Conservation (phyloP, 2,888 invertebrate species). For the Xylophagus ater region DNA sequence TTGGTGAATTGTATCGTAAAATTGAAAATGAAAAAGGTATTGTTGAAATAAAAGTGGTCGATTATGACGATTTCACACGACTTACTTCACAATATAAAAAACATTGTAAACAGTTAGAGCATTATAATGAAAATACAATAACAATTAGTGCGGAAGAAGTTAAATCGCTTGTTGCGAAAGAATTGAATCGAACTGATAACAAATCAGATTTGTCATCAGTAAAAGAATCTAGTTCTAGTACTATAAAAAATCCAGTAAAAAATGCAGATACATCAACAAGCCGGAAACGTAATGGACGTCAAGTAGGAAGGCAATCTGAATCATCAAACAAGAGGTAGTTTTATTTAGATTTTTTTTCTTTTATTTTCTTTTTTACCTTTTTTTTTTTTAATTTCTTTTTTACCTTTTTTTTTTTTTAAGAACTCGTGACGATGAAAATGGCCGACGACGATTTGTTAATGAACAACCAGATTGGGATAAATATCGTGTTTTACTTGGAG, state of each 20-base stretch:
- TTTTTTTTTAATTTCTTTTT: not conserved
- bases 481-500: slow-evolving; percentile 8
- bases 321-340: too few species aligned
- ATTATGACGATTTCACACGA: slow-evolving; percentile 12
- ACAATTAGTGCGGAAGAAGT: slow-evolving; percentile 11
- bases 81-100: slow-evolving; percentile 8
- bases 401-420: too few species aligned
- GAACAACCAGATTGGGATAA: slow-evolving; percentile 7
- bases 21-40: slow-evolving; percentile 17
- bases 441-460: not conserved
- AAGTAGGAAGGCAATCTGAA: too few species aligned
- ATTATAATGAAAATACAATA: slow-evolving; percentile 16
- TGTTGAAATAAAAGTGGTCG: slow-evolving; percentile 10
- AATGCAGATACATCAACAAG: not conserved
- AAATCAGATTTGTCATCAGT: slow-evolving; percentile 12
- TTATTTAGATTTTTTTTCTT: not conserved
- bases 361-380: not conserved
- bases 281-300: not conserved
- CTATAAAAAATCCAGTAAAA: not conserved
- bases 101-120: slow-evolving; percentile 6
- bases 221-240: not conserved
- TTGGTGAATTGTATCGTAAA: slow-evolving; percentile 18
- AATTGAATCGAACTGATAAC: slow-evolving; percentile 12
- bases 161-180: slow-evolving; percentile 12
- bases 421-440: too few species aligned